Evolutionary conservation across 37 sponge, comb jelly and placozoan species (phyloP).

Genomic region (Agelas oroides): DNA sequence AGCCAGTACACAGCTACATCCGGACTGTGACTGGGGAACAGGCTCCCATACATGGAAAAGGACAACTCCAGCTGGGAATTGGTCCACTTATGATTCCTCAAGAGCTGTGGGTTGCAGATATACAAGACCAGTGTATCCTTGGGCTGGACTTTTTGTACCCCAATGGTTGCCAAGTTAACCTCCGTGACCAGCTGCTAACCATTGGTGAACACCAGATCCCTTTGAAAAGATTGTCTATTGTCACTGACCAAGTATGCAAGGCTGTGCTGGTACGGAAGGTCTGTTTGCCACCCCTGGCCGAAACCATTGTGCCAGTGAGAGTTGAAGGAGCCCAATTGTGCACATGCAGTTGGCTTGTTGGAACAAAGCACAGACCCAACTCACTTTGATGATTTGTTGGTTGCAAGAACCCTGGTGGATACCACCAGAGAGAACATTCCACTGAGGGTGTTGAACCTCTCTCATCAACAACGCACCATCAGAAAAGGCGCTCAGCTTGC

Average conservation of each 20-base stretch:
- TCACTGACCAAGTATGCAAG: neutral
- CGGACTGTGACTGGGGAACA: too few species aligned
- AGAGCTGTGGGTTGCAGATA: too few species aligned
- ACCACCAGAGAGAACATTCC: too few species aligned
- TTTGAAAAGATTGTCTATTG: neutral
- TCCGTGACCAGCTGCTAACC: constrained; percentile 15
- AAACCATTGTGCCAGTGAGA: neutral
- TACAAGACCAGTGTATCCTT: constrained; percentile 31
- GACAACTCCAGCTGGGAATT: constrained; percentile 13
- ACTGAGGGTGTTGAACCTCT: too few species aligned
- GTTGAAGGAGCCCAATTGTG: too few species aligned
- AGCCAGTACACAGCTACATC: constrained; percentile 25
- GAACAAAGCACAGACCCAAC: too few species aligned
- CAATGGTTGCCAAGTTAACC: constrained; percentile 21
- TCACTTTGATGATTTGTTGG: too few species aligned
- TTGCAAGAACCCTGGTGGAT: too few species aligned
- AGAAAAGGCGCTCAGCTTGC: constrained; percentile 14
- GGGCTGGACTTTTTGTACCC: constrained; percentile 41
- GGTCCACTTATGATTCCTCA: neutral
- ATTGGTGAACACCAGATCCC: too few species aligned
- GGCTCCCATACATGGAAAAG: too few species aligned
- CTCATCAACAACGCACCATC: neutral
- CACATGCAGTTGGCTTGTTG: too few species aligned
- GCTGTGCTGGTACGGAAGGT: neutral
- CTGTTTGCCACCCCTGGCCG: neutral